Conservation (phyloP, 2,888 invertebrate species). For the Polydrusus tereticollis region DNA sequence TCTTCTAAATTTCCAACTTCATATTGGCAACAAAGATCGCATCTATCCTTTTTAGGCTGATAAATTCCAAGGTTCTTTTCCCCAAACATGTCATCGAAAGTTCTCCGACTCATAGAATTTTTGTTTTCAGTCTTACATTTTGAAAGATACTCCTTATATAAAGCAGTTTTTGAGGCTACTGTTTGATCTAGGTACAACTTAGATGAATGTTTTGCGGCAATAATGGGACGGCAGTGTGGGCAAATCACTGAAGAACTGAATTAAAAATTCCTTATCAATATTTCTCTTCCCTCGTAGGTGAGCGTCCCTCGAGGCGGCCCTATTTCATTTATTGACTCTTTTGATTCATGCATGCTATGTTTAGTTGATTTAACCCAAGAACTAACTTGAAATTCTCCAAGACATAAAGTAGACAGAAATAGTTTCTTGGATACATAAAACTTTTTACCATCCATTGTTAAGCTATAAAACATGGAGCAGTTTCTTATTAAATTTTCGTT, state of each 20-base stretch:
- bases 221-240: not conserved
- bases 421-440: not conserved
- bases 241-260: not conserved
- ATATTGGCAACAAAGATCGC: not conserved
- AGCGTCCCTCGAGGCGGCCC: not conserved
- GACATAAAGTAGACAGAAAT: not conserved
- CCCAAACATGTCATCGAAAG: not conserved
- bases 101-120: not conserved
- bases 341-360: not conserved
- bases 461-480: not conserved
- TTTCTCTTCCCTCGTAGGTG: not conserved
- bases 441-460: not conserved
- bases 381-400: not conserved
- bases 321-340: not conserved
- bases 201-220: not conserved
- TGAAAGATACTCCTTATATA: not conserved
- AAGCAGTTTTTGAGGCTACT: not conserved
- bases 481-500: not conserved
- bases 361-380: not conserved
- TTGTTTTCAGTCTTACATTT: not conserved
- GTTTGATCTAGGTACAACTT: not conserved
- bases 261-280: not conserved
- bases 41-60: not conserved
- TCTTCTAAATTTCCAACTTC: not conserved
- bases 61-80: not conserved